Base-by-base conservation (phyloP, 1,140 invertebrate species). In the Orussus abietinus region DNA sequence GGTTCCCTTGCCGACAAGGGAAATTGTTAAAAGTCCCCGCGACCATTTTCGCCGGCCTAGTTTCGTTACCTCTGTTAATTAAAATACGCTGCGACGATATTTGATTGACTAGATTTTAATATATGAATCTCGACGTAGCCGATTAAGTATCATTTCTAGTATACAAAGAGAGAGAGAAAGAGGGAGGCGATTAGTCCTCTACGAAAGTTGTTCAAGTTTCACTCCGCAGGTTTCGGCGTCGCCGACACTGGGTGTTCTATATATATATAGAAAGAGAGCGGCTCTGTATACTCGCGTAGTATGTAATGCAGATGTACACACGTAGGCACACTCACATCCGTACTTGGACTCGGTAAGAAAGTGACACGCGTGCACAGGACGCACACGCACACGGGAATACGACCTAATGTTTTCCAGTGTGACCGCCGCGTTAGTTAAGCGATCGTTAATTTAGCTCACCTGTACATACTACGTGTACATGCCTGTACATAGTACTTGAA, bases 101-200 rank as follows among this genome's bases (percentile, higher is more conserved):
- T 62, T 52, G 53, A 60, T 53, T 52, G 25, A 59, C 53, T 65
- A 53, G 56, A 66, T 55, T 44, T 39, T 21, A 35, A 40, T 57
- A 59, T 65, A 62, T 59, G 53, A 59, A n/a, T n/a, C n/a, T 69
- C 49, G 57, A 66, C 66, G 62, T 69, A 65, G n/a, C n/a, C n/a
- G n/a, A 65, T 60, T 68, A 47, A 58, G 55, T 52, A 61, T 53
- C 51, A 58, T 55, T 62, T 57, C 51, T 66, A 59, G 51, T 39
- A 51, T 64, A 62, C n/a, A n/a, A n/a, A n/a, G n/a, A n/a, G n/a
- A n/a, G n/a, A n/a, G n/a, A n/a, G n/a, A n/a, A n/a, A n/a, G n/a
- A n/a, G n/a, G n/a, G n/a, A n/a, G 62, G 36, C 38, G 39, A 61
- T 53, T 52, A 45, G 44, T 60, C 66, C 63, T 60, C 48, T 59